Evolutionary conservation across 2,797 vertebrate genomes (phyloP).

Genomic region (Poeciliopsis infans): DNA sequence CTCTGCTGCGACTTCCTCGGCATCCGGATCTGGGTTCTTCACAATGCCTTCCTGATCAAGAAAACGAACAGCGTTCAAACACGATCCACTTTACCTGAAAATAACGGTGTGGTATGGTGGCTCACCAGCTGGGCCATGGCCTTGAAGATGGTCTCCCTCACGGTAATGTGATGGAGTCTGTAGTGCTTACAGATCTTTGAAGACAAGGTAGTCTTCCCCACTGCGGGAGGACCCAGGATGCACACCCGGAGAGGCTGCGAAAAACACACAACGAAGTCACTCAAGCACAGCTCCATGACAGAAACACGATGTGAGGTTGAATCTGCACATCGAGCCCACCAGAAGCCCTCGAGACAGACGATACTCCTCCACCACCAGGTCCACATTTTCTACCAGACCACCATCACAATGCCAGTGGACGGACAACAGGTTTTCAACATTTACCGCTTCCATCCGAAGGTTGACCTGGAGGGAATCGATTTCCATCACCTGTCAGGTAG

Average conservation of each 20-base stretch:
- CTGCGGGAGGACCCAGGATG: conserved; percentile 90
- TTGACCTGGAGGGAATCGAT: conserved; percentile 85
- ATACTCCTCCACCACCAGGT: conserved; percentile 85
- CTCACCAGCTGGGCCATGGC: conserved; percentile 85
- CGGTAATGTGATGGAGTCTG: conserved; percentile 86
- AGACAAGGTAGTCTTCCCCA: conserved; percentile 87
- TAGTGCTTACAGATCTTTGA: conserved; percentile 85
- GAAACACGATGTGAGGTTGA: not conserved
- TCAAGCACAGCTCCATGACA: not conserved
- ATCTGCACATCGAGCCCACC: conserved; percentile 73
- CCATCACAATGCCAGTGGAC: conserved; percentile 85
- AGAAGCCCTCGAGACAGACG: conserved; percentile 82
- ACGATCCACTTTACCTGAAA: not conserved
- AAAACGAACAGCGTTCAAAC: too few relatives aligned
- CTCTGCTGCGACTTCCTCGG: conserved; percentile 58
- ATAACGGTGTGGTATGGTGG: not conserved
- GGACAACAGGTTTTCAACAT: conserved; percentile 84
- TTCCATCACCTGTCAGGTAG: conserved; percentile 78
- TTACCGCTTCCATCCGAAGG: conserved; percentile 81
- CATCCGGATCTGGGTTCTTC: conserved; percentile 40
- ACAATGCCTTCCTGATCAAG: conserved; percentile 41
- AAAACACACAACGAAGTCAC: conserved; percentile 14
- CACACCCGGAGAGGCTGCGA: conserved; percentile 86
- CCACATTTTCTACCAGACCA: conserved; percentile 90
- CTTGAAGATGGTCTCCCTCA: conserved; percentile 83